Evolutionary conservation across 1,140 invertebrate species (phyloP), one percentile per base, ranked within the genome.

Genomic region (Prorops nasuta): DNA sequence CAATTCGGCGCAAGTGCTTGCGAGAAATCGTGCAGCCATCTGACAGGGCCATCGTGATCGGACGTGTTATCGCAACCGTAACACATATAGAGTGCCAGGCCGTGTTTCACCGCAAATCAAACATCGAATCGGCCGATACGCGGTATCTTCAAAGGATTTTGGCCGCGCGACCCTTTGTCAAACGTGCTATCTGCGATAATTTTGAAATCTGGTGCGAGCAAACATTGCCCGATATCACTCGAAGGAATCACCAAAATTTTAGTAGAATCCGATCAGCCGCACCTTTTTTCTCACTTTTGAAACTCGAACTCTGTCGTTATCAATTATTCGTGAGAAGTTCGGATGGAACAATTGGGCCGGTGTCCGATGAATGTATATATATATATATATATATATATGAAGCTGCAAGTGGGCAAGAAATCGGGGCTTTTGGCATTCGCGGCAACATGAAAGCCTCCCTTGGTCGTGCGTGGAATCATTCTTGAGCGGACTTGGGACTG

Each of bases 81-180:
- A 7, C 35, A 37, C 4, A 28, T 28, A 12, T 50, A 41, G 43
- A 63, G 60, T 63, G 60, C 60, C 51, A 50, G 51, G 41, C 51
- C 64, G 59, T 66, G 64, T 66, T 64, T 60, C 56, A 40, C 42
- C 47, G 51, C 47, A 67, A 53, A 67, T 67, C 59, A 67, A 66
- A 67, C 66, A 68, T 37, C 57, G 60, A 65, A 59, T 68, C 63
- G 60, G 44, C 50, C 44, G 66, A 66, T 67, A 67, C 24, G 54
- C 40, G 56, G 60, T 66, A 67, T 67, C 65, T 66, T 67, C 65
- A 67, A 67, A 67, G 59, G 51, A 56, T 58, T 63, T 61, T 43
- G 50, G 61, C 61, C 63, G 48, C 36, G 46, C 19, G 60, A 46
- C 56, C 39, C 48, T 65, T 56, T 56, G 63, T 63, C 49, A 54